phyloP scores from a whole-genome alignment of 2,888 invertebrate genomes.

The Dromius quadrimaculatus region DNA sequence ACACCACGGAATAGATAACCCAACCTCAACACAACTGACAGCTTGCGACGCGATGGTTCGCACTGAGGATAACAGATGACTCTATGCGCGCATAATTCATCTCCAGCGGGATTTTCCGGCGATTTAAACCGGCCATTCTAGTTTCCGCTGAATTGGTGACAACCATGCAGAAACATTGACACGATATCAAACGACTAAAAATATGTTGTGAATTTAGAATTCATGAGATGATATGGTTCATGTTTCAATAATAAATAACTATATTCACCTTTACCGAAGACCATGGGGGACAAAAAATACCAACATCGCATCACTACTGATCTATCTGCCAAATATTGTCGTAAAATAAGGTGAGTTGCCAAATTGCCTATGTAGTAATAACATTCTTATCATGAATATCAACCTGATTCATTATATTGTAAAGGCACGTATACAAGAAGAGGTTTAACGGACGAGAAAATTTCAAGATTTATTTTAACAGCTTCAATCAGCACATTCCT shows the following conservation, averaged over 20 bases:
- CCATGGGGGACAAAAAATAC: too few relatives aligned
- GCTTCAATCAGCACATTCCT: constrained; percentile 9
- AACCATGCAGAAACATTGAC: constrained; percentile 3
- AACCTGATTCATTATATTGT: too few relatives aligned
- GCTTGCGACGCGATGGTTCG: not conserved
- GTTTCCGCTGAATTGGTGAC: constrained; percentile 18
- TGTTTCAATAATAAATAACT: too few relatives aligned
- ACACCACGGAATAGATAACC: not conserved
- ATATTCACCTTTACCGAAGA: too few relatives aligned
- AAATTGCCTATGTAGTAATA: too few relatives aligned
- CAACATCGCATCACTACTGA: too few relatives aligned
- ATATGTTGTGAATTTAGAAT: not conserved
- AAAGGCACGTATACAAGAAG: too few relatives aligned
- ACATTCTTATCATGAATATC: too few relatives aligned
- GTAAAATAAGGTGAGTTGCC: too few relatives aligned
- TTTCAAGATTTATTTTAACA: constrained; percentile 2
- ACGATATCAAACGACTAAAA: constrained; percentile 12
- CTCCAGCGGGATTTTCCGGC: constrained; percentile 22
- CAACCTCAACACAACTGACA: not conserved
- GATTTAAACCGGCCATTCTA: constrained; percentile 28
- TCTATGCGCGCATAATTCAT: constrained; percentile 18
- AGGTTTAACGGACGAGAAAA: constrained; percentile 1
- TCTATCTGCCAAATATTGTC: too few relatives aligned
- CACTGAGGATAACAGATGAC: constrained; percentile 16
- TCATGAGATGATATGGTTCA: too few relatives aligned